Percentiles rank a stretch among this genome's conserved stretches.
phyloP scores from a whole-genome alignment of 2,113 vertebrate genomes.

The Pontoporia blainvillei region DNA sequence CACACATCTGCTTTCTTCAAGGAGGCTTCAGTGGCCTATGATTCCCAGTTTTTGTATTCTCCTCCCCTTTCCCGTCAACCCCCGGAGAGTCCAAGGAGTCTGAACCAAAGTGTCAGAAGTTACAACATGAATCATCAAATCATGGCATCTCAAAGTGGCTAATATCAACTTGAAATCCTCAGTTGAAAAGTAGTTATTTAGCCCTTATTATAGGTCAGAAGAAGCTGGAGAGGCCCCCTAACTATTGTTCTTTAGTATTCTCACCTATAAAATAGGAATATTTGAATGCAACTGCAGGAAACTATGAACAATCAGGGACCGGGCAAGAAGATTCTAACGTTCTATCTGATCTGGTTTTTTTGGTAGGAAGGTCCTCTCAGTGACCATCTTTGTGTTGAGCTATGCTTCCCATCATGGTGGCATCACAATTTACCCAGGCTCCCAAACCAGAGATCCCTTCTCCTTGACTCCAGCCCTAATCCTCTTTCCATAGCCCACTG shows the following conservation, averaged over 20 bases:
- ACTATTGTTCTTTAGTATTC: neutral
- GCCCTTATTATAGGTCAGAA: neutral
- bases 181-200: neutral
- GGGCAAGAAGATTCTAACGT: neutral
- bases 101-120: neutral
- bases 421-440: neutral
- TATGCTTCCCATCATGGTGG: neutral
- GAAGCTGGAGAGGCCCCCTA: neutral
- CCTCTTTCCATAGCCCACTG: neutral
- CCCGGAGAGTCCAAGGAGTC: neutral
- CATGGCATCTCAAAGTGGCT: neutral
- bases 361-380: neutral
- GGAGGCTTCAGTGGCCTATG: neutral
- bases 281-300: neutral
- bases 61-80: neutral
- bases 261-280: neutral
- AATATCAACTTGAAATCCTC: neutral
- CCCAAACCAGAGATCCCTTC: neutral
- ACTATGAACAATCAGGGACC: neutral
- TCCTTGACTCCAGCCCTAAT: neutral
- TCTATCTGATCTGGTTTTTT: neutral
- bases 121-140: neutral
- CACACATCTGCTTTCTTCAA: neutral
- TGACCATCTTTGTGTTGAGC: neutral
- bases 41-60: neutral